phyloP scores from a whole-genome alignment of 35 echinoderm and acorn worm species.

The Holothuria glaberrima region DNA sequence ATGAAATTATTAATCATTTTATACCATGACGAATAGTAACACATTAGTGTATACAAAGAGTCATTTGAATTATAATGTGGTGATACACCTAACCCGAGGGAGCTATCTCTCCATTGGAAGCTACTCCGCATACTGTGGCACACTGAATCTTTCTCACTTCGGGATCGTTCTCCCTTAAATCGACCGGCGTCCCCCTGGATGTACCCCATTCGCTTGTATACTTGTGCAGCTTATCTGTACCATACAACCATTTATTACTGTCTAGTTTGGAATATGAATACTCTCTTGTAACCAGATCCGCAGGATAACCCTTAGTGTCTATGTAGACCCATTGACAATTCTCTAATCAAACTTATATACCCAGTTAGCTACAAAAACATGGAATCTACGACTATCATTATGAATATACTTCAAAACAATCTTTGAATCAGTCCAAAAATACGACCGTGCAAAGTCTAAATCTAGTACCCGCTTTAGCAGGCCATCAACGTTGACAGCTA shows the following conservation, averaged over 20 bases:
- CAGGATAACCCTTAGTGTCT: slow-evolving; percentile 8
- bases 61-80: background rate
- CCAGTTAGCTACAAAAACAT: slow-evolving; percentile 63
- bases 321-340: slow-evolving; percentile 20
- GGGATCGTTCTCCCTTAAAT: too few relatives aligned
- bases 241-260: too few relatives aligned
- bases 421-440: slow-evolving; percentile 65
- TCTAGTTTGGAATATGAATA: background rate
- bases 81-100: background rate
- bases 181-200: too few relatives aligned
- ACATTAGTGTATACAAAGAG: slow-evolving; percentile 20
- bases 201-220: too few relatives aligned
- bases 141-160: background rate
- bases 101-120: background rate
- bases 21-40: slow-evolving; percentile 53
- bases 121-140: background rate
- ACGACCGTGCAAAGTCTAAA: background rate
- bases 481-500: slow-evolving; percentile 54
- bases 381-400: slow-evolving; percentile 62
- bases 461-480: slow-evolving; percentile 56
- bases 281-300: slow-evolving; percentile 49
- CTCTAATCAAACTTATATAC: slow-evolving; percentile 44
- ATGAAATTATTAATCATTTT: slow-evolving; percentile 28
- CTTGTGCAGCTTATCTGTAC: too few relatives aligned
- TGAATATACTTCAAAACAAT: slow-evolving; percentile 65